Base-by-base conservation (phyloP, 2,797 vertebrate genomes). In the Pogonophryne albipinna region DNA sequence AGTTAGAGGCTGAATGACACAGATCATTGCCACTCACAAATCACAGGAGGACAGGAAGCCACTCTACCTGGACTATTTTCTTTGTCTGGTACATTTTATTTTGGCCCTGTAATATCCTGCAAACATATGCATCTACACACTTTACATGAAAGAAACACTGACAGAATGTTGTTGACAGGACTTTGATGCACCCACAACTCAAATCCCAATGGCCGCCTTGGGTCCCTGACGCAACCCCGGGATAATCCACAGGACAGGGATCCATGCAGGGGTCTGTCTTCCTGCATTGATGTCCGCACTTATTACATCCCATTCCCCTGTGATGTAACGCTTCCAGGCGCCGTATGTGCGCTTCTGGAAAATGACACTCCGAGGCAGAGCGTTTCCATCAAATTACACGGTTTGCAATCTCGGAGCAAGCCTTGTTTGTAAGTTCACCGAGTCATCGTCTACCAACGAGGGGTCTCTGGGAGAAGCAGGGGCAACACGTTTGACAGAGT, bases 1-100 rank as follows among this genome's bases (percentile, higher is more conserved):
- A 76, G 91, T 83, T 87, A 86, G 83, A 74, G 79, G 86, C 86
- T 90, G 87, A 91, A 87, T 90, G 91, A 87, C 90, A 93, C 90
- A 88, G 86, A 91, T 91, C 84, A 79, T 90, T 84, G 87, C 80
- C 80, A 71, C 84, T 80, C 85, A 87, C 83, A 89, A 86, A 91
- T 85, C 87, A 79, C 64, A 6, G 49, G 46, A 41, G 71, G 85
- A 67, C 76, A 86, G 85, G 83, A 82, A 81, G 85, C 16, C 1
- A 58, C 70, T 68, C 70, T 66, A 84, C 86, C 84, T 78, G 68
- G 5, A 58, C 47, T 89, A 82, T 88, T 85, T 87, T 80, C 31
- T 57, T n/a, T 2, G 5, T 76, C 58, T 78, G 68, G 74, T 45
- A 7, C 14, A 31, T 44, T 77, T 55, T 41, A 46, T 16, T 67